A percentile compares a stretch with the other conserved stretches of the same genome.
Conservation (phyloP, 2,113 vertebrate genomes). For the Petaurus breviceps region DNA sequence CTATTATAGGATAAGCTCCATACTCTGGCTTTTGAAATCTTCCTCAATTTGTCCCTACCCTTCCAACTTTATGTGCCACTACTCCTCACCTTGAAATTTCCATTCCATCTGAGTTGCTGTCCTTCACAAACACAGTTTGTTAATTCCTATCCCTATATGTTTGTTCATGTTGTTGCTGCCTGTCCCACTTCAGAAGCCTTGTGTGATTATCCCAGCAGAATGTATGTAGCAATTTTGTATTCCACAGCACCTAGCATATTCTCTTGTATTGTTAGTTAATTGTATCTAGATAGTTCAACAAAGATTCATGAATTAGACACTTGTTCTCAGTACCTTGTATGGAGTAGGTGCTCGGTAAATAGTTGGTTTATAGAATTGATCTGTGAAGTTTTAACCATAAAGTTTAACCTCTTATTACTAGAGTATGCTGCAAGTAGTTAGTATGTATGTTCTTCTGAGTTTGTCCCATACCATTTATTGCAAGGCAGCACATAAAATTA, state of each 20-base stretch:
- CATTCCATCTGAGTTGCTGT: not conserved
- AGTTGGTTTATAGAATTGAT: not conserved
- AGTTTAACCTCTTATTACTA: not conserved
- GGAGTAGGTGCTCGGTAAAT: not conserved
- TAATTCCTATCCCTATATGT: not conserved
- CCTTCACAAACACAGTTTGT: not conserved
- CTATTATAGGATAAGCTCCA: not conserved
- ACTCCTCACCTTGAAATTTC: not conserved
- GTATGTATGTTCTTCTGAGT: not conserved
- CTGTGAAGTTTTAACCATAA: not conserved
- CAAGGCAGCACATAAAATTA: not conserved
- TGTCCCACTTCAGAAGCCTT: not conserved
- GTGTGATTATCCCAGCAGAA: not conserved
- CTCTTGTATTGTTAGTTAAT: not conserved
- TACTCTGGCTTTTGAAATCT: not conserved
- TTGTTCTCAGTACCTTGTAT: not conserved
- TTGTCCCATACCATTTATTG: not conserved
- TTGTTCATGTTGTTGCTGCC: not conserved
- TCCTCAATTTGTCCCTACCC: not conserved
- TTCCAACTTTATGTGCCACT: not conserved
- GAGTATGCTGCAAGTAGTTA: not conserved
- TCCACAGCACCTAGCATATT: not conserved
- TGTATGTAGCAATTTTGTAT: not conserved
- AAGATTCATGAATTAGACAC: not conserved
- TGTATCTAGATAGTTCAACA: not conserved